phyloP scores from a whole-genome alignment of 2,113 vertebrate genomes.

The Peromyscus polionotus region DNA sequence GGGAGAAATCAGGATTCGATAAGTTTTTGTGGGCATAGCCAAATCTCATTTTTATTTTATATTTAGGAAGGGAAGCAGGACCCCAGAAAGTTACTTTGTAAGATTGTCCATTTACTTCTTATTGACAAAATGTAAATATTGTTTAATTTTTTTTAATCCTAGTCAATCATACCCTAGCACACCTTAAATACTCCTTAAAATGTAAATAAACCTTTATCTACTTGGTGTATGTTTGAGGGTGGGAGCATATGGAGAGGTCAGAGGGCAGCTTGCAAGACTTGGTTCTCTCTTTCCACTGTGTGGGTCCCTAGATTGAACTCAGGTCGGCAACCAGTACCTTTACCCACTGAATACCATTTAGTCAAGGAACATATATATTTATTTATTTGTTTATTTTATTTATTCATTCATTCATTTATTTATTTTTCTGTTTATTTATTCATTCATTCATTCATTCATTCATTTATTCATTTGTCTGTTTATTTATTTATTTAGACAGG shows the following conservation, averaged over 20 bases:
- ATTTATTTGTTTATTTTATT: too few species aligned
- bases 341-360: background rate
- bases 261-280: background rate
- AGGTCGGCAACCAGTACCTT: background rate
- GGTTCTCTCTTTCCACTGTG: background rate
- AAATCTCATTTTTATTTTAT: background rate
- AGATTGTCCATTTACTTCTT: background rate
- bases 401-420: background rate
- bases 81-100: background rate
- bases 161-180: background rate
- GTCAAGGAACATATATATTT: background rate
- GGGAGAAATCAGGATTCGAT: background rate
- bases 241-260: background rate
- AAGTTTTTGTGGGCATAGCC: background rate
- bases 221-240: background rate
- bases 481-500: background rate
- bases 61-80: background rate
- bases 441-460: too few species aligned
- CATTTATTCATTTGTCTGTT: background rate
- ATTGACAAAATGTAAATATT: background rate
- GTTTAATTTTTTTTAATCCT: background rate
- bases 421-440: background rate
- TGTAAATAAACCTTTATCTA: background rate
- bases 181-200: background rate
- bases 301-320: background rate